Evolutionary conservation across 1,140 invertebrate species (phyloP).

Genomic region (Yoshiicerus persimilis): DNA sequence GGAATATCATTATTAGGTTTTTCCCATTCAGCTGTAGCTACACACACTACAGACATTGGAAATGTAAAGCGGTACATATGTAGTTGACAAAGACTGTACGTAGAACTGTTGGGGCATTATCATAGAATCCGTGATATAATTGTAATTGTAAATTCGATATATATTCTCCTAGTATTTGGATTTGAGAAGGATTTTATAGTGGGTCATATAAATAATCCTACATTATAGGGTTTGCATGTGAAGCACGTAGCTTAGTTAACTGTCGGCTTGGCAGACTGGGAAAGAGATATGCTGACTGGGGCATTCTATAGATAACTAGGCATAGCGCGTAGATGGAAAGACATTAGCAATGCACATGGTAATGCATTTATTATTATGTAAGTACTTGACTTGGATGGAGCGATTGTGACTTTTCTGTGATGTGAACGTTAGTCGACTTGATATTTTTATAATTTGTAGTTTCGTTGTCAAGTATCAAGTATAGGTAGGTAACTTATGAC

Average conservation of each 20-base stretch:
- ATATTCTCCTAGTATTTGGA: too few relatives aligned
- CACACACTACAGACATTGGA: too few relatives aligned
- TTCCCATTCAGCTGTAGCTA: not conserved
- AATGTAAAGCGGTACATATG: too few relatives aligned
- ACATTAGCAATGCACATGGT: not conserved
- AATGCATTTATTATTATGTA: not conserved
- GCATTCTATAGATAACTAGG: not conserved
- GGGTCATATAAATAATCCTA: not conserved
- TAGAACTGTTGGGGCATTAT: not conserved
- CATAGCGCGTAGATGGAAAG: not conserved
- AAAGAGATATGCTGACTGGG: not conserved
- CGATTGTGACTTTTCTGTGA: not conserved
- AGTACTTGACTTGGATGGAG: not conserved
- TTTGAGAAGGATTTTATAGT: not conserved
- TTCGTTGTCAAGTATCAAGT: not conserved
- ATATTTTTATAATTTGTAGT: not conserved
- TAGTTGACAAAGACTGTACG: not conserved
- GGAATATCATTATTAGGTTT: not conserved
- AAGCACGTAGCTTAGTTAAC: not conserved
- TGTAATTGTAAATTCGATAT: too few relatives aligned
- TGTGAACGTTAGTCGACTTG: not conserved
- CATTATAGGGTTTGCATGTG: not conserved
- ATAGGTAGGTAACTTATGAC: not conserved
- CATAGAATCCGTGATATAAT: too few relatives aligned
- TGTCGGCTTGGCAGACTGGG: not conserved